A percentile compares a stretch with the other conserved stretches of the same genome.
phyloP scores from a whole-genome alignment of 2,113 vertebrate species.

The Seriola dumerili region DNA sequence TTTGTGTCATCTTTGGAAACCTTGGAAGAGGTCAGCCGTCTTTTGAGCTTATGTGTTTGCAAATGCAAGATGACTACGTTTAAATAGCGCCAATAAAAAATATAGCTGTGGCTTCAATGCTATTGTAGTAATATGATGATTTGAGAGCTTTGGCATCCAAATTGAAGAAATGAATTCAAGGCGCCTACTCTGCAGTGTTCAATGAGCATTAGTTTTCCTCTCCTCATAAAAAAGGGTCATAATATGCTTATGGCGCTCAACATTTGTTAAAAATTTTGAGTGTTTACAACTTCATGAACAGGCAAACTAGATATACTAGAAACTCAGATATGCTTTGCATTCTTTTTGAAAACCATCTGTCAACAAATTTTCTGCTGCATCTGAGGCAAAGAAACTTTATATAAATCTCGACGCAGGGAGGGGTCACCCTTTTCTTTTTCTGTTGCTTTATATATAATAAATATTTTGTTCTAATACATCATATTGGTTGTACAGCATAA shows the following conservation, averaged over 20 bases:
- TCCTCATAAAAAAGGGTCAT: not conserved
- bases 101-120: no score
- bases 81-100: not conserved
- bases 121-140: not conserved
- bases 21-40: not conserved
- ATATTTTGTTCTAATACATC: not conserved
- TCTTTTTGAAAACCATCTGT: not conserved
- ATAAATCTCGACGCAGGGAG: not conserved
- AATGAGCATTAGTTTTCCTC: not conserved
- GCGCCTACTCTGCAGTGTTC: not conserved
- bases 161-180: not conserved
- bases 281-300: not conserved
- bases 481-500: not conserved
- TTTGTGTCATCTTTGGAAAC: not conserved
- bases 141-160: not conserved
- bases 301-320: fast-evolving
- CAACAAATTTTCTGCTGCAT: constrained; percentile 29
- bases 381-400: not conserved
- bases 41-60: not conserved
- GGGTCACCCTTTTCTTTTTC: not conserved
- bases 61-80: not conserved
- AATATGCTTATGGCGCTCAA: not conserved
- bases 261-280: not conserved
- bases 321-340: fast-evolving
- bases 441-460: not conserved